A percentile compares a stretch with the other conserved stretches of the same genome.
Evolutionary conservation across 2,797 vertebrate species (phyloP).

Genomic region (Salarias fasciatus): DNA sequence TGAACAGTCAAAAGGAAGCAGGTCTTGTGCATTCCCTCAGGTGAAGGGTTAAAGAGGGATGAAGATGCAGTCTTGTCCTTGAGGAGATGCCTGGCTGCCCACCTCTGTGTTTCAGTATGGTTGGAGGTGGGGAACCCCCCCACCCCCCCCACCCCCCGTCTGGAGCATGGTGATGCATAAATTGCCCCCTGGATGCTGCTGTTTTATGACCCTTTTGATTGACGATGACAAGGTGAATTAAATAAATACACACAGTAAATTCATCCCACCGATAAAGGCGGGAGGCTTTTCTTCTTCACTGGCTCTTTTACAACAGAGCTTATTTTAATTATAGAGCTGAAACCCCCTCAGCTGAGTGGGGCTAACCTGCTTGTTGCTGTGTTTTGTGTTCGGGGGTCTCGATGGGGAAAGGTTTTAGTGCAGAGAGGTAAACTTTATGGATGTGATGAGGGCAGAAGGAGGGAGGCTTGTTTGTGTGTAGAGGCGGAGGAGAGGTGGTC

Average conservation of each 20-base stretch:
- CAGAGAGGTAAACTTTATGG: constrained; percentile 72
- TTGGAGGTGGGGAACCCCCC: background rate
- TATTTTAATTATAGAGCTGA: constrained; percentile 64
- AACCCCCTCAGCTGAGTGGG: constrained; percentile 39
- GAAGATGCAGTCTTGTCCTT: constrained; percentile 29
- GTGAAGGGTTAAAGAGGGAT: constrained; percentile 16
- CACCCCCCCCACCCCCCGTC: too few relatives aligned
- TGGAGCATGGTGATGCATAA: constrained; percentile 31
- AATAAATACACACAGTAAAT: constrained; percentile 36
- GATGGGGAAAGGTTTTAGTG: constrained; percentile 45
- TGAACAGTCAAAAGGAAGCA: background rate
- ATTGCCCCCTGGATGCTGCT: background rate
- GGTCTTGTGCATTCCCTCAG: too few relatives aligned
- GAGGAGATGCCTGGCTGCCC: constrained; percentile 28
- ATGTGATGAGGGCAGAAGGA: constrained; percentile 69
- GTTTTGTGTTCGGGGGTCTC: constrained; percentile 37
- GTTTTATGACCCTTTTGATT: constrained; percentile 43
- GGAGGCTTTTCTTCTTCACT: constrained; percentile 28
- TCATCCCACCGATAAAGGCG: constrained; percentile 37
- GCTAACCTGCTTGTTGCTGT: constrained; percentile 46
- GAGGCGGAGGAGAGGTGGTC: constrained; percentile 27
- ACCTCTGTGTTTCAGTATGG: constrained; percentile 4
- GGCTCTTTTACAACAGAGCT: constrained; percentile 22
- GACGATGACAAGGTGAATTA: constrained; percentile 38
- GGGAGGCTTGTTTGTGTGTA: constrained; percentile 49